Evolutionary conservation across 2,888 invertebrate species (phyloP).

Genomic region (Alviniconcha strummeri): DNA sequence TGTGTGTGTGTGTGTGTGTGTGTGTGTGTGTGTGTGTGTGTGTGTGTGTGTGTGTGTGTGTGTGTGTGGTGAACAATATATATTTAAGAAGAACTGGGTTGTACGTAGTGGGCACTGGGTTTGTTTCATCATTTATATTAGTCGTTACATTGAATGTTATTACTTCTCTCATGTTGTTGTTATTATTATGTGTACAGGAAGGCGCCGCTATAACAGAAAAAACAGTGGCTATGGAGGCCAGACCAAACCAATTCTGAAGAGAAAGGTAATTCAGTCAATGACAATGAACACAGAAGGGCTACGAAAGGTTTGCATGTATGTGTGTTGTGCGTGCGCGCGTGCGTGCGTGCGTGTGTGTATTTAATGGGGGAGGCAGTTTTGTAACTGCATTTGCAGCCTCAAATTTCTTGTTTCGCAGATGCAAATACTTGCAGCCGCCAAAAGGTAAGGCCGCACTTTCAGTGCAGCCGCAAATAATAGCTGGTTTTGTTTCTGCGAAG

Average conservation of each 20-base stretch:
- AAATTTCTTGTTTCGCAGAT: too few relatives aligned
- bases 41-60: conserved; percentile 17
- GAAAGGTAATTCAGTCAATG: conserved; percentile 84
- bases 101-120: too few relatives aligned
- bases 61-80: not conserved
- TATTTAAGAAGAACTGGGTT: too few relatives aligned
- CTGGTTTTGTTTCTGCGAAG: too few relatives aligned
- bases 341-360: not conserved
- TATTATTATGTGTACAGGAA: conserved; percentile 61
- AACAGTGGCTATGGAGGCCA: conserved; percentile 98
- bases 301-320: not conserved
- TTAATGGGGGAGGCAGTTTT: not conserved
- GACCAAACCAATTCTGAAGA: conserved; percentile 99
- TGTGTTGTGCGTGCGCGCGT: not conserved
- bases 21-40: conserved; percentile 8
- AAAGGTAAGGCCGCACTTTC: too few relatives aligned
- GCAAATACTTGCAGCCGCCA: too few relatives aligned
- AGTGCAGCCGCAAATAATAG: too few relatives aligned
- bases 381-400: too few relatives aligned
- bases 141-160: too few relatives aligned
- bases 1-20: conserved; percentile 8
- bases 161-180: too few relatives aligned
- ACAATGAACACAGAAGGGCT: too few relatives aligned
- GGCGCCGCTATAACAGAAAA: conserved; percentile 98
- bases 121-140: too few relatives aligned